Conservation (phyloP, 1,140 invertebrate species). For the Diploscapter pachys region DNA sequence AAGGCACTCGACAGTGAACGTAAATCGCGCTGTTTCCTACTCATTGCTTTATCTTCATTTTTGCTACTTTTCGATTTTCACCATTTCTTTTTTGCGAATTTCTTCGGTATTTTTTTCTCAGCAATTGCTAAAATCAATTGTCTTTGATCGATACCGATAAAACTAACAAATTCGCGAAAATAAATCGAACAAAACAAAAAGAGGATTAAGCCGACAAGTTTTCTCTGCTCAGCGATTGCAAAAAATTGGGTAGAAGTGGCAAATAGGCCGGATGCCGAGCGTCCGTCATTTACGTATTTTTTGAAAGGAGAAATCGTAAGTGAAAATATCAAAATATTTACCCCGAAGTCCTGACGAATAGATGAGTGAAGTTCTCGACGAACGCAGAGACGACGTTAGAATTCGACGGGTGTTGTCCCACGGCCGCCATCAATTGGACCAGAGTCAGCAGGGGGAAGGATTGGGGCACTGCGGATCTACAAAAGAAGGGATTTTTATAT, state of each 20-base stretch:
- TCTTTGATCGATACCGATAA: neutral
- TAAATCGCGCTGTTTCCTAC: neutral
- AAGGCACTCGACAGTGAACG: neutral
- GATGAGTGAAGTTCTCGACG: too few species aligned
- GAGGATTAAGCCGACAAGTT: too few species aligned
- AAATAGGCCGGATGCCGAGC: neutral
- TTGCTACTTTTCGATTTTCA: neutral
- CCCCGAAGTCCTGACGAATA: too few species aligned
- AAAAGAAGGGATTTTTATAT: too few species aligned
- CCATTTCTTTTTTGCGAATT: neutral
- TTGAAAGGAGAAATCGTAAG: neutral
- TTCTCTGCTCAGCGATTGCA: too few species aligned
- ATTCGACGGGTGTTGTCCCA: too few species aligned
- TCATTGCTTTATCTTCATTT: neutral
- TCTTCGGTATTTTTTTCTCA: neutral
- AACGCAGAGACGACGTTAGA: too few species aligned
- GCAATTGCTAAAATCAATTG: constrained; percentile 1
- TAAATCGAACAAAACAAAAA: too few species aligned
- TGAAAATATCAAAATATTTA: too few species aligned
- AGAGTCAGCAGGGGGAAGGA: too few species aligned
- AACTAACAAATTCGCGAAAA: neutral
- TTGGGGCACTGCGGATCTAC: too few species aligned
- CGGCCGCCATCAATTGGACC: too few species aligned
- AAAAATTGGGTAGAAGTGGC: neutral
- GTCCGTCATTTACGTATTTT: neutral